A percentile compares a stretch with the other conserved stretches of the same genome.
Evolutionary conservation across 2,113 vertebrate genomes (phyloP).

Genomic region (Odobenus rosmarus): DNA sequence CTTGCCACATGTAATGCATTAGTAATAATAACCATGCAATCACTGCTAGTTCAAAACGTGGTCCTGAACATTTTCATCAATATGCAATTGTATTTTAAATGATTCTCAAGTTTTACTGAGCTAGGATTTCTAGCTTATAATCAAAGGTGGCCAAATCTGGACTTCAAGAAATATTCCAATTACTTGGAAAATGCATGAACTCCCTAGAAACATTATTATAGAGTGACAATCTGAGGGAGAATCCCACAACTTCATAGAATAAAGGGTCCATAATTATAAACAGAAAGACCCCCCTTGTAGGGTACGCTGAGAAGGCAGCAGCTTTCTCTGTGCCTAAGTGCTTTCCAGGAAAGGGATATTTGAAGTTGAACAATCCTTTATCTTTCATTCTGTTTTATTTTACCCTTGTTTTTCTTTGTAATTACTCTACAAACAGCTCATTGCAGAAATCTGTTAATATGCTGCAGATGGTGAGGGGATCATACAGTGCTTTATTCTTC

Average conservation of each 20-base stretch:
- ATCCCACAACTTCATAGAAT: background rate
- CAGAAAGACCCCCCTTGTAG: background rate
- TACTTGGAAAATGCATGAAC: conserved; percentile 48
- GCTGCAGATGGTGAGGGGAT: conserved; percentile 15
- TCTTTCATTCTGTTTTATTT: conserved; percentile 40
- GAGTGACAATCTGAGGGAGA: conserved; percentile 25
- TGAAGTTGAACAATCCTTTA: background rate
- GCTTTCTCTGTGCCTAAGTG: conserved; percentile 24
- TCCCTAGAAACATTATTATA: conserved; percentile 22
- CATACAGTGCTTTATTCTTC: background rate
- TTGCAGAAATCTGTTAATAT: conserved; percentile 17
- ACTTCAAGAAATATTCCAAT: conserved; percentile 42
- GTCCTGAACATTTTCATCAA: conserved; percentile 17
- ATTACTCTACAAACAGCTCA: conserved; percentile 44
- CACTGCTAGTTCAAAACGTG: conserved; percentile 35
- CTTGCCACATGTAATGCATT: background rate
- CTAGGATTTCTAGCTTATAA: conserved; percentile 51
- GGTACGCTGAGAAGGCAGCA: background rate
- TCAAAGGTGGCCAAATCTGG: conserved; percentile 52
- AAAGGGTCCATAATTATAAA: background rate
- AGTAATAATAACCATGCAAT: background rate
- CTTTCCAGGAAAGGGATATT: background rate
- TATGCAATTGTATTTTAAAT: conserved; percentile 54
- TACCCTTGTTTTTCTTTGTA: conserved; percentile 50
- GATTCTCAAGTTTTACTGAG: conserved; percentile 42